Conservation (phyloP, 1,140 invertebrate species). For the Branchinecta lynchi region DNA sequence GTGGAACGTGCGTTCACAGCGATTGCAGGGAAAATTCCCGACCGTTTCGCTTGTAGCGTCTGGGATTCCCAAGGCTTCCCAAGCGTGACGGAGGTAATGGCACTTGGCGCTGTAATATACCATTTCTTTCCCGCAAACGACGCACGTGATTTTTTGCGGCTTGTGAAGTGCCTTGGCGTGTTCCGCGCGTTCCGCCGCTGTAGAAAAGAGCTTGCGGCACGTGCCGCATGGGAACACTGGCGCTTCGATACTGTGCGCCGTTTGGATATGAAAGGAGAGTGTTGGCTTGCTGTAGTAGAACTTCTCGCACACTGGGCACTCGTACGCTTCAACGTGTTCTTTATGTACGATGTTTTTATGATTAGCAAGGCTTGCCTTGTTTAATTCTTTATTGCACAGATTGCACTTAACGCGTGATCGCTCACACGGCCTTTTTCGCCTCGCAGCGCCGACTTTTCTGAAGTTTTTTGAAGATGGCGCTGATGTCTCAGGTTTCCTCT, state of each 20-base stretch:
- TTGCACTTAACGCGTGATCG: not conserved
- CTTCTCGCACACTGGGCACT: not conserved
- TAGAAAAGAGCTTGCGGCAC: not conserved
- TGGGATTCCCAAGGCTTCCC: not conserved
- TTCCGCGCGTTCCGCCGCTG: not conserved
- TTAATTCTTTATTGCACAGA: not conserved
- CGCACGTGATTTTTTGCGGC: not conserved
- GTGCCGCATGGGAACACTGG: not conserved
- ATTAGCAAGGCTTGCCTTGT: not conserved
- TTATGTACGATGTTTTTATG: not conserved
- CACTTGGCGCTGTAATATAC: slow-evolving; percentile 1
- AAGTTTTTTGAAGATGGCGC: not conserved
- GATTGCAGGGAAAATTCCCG: not conserved
- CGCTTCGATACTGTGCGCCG: not conserved
- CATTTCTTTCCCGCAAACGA: not conserved
- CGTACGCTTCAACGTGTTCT: not conserved
- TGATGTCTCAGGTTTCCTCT: not conserved
- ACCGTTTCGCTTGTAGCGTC: not conserved
- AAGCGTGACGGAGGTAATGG: not conserved
- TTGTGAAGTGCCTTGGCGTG: not conserved
- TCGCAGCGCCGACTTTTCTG: not conserved
- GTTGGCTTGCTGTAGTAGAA: not conserved
- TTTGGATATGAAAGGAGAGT: not conserved
- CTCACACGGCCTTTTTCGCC: not conserved
- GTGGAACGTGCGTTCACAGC: not conserved